Conservation (phyloP, 2,113 vertebrate species). For the Camelus dromedarius region DNA sequence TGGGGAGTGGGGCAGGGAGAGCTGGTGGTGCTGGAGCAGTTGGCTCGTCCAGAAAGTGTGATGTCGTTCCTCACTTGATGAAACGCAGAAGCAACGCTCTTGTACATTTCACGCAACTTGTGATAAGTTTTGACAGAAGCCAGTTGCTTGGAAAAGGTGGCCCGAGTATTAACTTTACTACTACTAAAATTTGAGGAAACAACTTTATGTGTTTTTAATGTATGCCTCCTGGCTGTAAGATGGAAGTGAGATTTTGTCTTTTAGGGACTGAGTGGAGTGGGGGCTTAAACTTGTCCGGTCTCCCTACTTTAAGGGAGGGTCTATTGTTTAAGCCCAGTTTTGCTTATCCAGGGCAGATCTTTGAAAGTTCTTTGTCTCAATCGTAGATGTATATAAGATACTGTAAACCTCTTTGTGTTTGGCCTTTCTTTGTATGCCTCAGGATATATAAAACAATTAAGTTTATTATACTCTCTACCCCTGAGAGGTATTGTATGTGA, state of each 20-base stretch:
- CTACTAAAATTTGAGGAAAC: not conserved
- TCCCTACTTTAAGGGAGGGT: not conserved
- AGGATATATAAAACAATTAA: slow-evolving; percentile 67
- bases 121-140: slow-evolving; percentile 25
- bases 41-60: slow-evolving; percentile 7
- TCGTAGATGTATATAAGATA: not conserved
- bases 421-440: slow-evolving; percentile 36
- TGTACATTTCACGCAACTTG: not conserved
- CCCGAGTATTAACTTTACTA: not conserved
- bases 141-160: not conserved
- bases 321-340: not conserved
- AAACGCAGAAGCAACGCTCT: not conserved
- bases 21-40: not conserved
- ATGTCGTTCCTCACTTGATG: not conserved
- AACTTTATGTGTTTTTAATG: not conserved
- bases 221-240: not conserved
- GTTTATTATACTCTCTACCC: slow-evolving; percentile 45
- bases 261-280: not conserved
- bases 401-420: slow-evolving; percentile 55
- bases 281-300: not conserved
- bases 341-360: not conserved
- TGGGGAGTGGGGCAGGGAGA: not conserved
- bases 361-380: slow-evolving; percentile 28
- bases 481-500: slow-evolving; percentile 41
- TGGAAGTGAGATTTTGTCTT: not conserved